phyloP scores from a whole-genome alignment of 2,888 invertebrate genomes.

The Lepidocyrtinus sp. region DNA sequence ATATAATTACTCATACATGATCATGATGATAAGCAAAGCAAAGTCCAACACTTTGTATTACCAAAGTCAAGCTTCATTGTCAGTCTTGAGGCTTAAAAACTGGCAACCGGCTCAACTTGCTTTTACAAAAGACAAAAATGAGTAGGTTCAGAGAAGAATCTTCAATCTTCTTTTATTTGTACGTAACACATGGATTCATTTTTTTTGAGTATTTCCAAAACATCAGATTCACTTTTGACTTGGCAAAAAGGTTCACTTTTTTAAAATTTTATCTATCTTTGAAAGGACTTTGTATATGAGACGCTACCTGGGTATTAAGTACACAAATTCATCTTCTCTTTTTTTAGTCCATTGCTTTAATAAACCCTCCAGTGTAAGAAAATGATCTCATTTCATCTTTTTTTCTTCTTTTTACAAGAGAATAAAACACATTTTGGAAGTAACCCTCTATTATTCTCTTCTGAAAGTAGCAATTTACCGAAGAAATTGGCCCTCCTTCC shows the following conservation, averaged over 20 bases:
- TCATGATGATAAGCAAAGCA: neutral
- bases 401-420: too few species aligned
- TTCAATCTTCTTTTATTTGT: too few species aligned
- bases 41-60: neutral
- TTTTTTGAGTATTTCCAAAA: too few species aligned
- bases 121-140: neutral
- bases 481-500: conserved; percentile 61
- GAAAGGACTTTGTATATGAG: too few species aligned
- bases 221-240: too few species aligned
- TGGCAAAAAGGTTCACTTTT: too few species aligned
- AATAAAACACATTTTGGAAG: too few species aligned
- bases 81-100: neutral
- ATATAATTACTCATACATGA: neutral
- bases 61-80: neutral
- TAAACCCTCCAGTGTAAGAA: neutral
- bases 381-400: conserved; percentile 5
- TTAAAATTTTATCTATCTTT: too few species aligned
- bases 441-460: conserved; percentile 64
- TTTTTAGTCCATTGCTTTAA: neutral
- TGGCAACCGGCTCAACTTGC: neutral
- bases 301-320: too few species aligned
- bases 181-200: neutral
- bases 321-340: too few species aligned
- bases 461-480: conserved; percentile 64
- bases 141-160: too few species aligned